Base-by-base conservation (phyloP, 1,140 invertebrate genomes). In the Hermetia illucens region DNA sequence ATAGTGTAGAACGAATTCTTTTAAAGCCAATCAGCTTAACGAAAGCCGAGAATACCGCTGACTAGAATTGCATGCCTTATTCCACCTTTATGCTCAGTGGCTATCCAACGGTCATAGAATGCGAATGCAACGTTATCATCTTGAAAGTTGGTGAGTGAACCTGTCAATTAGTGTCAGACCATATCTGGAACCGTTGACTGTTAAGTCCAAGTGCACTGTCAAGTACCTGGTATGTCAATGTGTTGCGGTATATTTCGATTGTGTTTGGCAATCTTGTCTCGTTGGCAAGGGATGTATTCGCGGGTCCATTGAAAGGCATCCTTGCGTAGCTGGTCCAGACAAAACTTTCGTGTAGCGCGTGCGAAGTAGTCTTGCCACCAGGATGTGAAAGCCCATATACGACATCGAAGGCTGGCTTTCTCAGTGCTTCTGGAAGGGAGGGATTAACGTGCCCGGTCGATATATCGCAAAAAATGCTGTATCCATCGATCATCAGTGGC, bases 171-270 rank as follows among this genome's bases (percentile, higher is more conserved):
- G 42, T 10, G 48, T 51, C 4, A 52, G 20, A 10, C 34, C 43
- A 35, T 51, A 51, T 21, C 24, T 20, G 19, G 38, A 42, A 3
- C 38, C 45, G 6, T 45, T 39, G 12, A 34, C 43, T 6, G 59
- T 41, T 3, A 63, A 43, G 34, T 62, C 56, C 4, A 58, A 25
- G 40, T 61, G 42, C 0, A 60, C 38, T 50, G 51, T 10, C 41
- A 22, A 21, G 4, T 8, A 21, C 38, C 32, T 20, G 21, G 12
- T n/a, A n/a, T n/a, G n/a, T n/a, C n/a, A n/a, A n/a, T n/a, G n/a
- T n/a, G n/a, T n/a, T n/a, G n/a, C n/a, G n/a, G n/a, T n/a, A n/a
- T n/a, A n/a, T n/a, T n/a, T n/a, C n/a, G n/a, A n/a, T n/a, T n/a
- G n/a, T n/a, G n/a, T n/a, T n/a, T n/a, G n/a, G n/a, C n/a, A 19